Evolutionary conservation across 2,797 vertebrate species (phyloP).

Genomic region (Ctenosaura bakeri): DNA sequence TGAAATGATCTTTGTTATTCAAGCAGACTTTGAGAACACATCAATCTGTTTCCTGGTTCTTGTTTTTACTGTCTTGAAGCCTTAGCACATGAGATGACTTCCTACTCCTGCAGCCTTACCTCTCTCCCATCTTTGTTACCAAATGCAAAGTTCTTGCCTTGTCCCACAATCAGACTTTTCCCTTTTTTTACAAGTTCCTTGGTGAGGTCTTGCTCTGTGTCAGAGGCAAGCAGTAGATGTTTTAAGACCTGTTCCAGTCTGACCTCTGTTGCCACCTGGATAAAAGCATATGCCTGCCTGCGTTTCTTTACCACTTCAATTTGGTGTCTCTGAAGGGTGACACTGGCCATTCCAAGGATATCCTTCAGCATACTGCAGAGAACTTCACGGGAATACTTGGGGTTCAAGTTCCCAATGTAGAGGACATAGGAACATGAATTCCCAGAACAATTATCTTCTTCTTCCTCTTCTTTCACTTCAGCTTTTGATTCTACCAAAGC

Average conservation of each 20-base stretch:
- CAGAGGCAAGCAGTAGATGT: constrained; percentile 58
- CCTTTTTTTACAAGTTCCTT: constrained; percentile 62
- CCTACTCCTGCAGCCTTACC: neutral
- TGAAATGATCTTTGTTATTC: neutral
- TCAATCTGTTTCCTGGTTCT: neutral
- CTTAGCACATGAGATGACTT: neutral
- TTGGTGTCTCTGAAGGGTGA: constrained; percentile 41
- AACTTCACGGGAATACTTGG: constrained; percentile 67
- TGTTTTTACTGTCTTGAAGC: neutral
- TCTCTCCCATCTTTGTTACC: neutral
- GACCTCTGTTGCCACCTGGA: constrained; percentile 35
- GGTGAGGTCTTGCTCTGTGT: constrained; percentile 51
- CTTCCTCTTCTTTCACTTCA: neutral
- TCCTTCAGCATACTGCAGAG: constrained; percentile 73
- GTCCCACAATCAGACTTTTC: constrained; percentile 51
- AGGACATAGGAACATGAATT: constrained; percentile 34
- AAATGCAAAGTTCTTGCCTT: neutral
- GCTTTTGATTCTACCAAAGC: neutral
- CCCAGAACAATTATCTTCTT: neutral
- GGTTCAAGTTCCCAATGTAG: constrained; percentile 75
- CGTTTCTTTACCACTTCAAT: constrained; percentile 46
- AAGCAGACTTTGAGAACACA: neutral
- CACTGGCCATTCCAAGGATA: constrained; percentile 47
- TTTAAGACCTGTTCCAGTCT: constrained; percentile 25
- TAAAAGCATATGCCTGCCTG: constrained; percentile 15